Evolutionary conservation across 1,140 invertebrate species (phyloP).

Genomic region (Episyrphus balteatus): DNA sequence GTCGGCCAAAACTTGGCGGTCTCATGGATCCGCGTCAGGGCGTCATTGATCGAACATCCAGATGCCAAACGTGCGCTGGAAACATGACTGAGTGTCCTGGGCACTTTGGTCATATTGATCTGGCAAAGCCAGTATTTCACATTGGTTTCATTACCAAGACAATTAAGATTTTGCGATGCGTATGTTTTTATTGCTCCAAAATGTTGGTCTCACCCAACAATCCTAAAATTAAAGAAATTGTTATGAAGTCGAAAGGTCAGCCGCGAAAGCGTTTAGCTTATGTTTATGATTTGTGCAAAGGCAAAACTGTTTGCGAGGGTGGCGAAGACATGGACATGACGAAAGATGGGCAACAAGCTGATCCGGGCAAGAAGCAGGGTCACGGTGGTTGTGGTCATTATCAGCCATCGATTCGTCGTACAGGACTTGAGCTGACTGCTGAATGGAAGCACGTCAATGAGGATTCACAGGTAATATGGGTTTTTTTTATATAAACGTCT

Average conservation of each 20-base stretch:
- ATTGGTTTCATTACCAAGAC: slow-evolving; percentile 96
- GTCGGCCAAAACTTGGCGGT: slow-evolving; percentile 91
- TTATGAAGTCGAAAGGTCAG: slow-evolving; percentile 95
- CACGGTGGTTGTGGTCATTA: slow-evolving; percentile 96
- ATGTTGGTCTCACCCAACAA: slow-evolving; percentile 86
- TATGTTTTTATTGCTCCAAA: slow-evolving; percentile 97
- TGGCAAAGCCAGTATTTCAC: slow-evolving; percentile 98
- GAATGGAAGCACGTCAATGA: slow-evolving; percentile 99
- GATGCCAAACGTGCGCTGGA: slow-evolving; percentile 96
- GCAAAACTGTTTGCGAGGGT: slow-evolving; percentile 96
- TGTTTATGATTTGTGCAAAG: slow-evolving; percentile 97
- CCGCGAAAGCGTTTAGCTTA: slow-evolving; percentile 86
- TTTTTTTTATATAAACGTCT: too few relatives aligned
- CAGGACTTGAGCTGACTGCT: slow-evolving; percentile 83
- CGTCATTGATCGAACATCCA: slow-evolving; percentile 83
- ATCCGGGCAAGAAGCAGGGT: slow-evolving; percentile 56
- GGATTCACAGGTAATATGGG: slow-evolving; percentile 67
- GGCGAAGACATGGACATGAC: slow-evolving; percentile 93
- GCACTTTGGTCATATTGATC: slow-evolving; percentile 98
- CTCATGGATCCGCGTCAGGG: slow-evolving; percentile 99
- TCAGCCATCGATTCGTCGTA: slow-evolving; percentile 83
- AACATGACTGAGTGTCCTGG: slow-evolving; percentile 98
- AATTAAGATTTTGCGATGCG: slow-evolving; percentile 91
- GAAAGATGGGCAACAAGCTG: slow-evolving; percentile 49
- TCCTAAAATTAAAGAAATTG: slow-evolving; percentile 95